Base-by-base conservation (phyloP, 2,113 vertebrate genomes). In the Cyphomyrus plagiostoma region DNA sequence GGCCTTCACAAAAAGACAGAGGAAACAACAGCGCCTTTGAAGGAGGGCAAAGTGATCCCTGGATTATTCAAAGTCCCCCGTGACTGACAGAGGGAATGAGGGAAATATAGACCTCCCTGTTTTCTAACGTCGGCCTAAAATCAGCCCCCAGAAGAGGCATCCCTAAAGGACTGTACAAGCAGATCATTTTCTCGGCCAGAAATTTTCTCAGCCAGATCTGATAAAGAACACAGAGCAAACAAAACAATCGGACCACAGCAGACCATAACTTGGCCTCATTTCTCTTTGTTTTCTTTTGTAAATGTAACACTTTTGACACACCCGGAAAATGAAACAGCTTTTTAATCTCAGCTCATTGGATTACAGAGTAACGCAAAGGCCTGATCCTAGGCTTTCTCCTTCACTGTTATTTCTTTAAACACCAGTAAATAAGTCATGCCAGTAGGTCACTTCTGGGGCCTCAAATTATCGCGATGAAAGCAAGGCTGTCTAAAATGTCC, bases 21-120 rank as follows among this genome's bases (percentile, higher is more conserved):
- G 90, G 87, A 89, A 92, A 95, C 93, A 94, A 93, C 86, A 50
- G 89, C 74, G 89, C 88, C 91, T 92, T 92, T 94, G 94, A 95
- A 92, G 89, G 84, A 90, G 91, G 91, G 94, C 94, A 93, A 95
- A 94, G 87, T 58, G 91, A 94, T 94, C 92, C 86, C 86, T 66
- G 53, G 19, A 30, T 88, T 42, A 50, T 8, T 26, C 89, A 91
- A 90, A 86, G 89, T 92, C 92, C 92, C 92, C 91, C 92, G 92
- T 66, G 89, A 89, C n/a, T 89, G 92, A 90, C 82, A 89, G 83
- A 80, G 4, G 53, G 48, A 90, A 62, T 39, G 88, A 89, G 89
- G 90, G 90, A 92, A 91, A 93, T 86, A 85, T 26, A 91, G 90
- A 89, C 93, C 88, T 91, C 90, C 53, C 89, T 90, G 89, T 91